Conservation (phyloP, 1,140 invertebrate genomes). For the Teleogryllus occipitalis region DNA sequence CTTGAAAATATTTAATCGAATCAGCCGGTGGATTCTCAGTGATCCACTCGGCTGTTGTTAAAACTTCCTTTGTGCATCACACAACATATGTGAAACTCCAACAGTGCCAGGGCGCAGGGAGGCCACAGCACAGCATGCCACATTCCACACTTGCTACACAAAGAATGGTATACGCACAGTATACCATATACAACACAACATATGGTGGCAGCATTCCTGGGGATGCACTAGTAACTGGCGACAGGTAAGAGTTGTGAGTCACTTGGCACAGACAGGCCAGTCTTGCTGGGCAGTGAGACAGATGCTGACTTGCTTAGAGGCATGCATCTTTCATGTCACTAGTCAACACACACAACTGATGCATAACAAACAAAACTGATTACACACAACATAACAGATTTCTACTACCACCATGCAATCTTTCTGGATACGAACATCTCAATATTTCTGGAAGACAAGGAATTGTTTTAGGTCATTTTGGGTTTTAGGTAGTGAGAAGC, state of each 20-base stretch:
- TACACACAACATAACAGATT: not conserved
- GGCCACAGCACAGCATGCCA: not conserved
- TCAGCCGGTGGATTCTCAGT: too few species aligned
- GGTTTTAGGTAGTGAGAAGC: not conserved
- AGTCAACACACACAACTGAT: not conserved
- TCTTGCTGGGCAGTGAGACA: not conserved
- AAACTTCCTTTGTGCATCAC: too few species aligned
- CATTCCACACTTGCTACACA: not conserved
- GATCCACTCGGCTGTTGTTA: too few species aligned
- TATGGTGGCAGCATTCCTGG: not conserved
- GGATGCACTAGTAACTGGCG: not conserved
- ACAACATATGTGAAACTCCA: too few species aligned
- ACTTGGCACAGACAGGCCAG: not conserved
- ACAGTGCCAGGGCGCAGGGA: too few species aligned
- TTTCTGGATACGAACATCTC: not conserved
- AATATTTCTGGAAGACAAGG: not conserved
- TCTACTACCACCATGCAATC: not conserved
- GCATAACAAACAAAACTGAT: not conserved
- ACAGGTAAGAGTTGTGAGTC: not conserved
- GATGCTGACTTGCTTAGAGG: not conserved
- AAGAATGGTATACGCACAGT: not conserved
- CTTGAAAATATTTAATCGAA: too few species aligned
- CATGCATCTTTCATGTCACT: not conserved
- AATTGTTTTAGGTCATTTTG: not conserved
- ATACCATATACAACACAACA: not conserved